Evolutionary conservation across 2,888 invertebrate species (phyloP).

Genomic region (Drosophila tanythrix): DNA sequence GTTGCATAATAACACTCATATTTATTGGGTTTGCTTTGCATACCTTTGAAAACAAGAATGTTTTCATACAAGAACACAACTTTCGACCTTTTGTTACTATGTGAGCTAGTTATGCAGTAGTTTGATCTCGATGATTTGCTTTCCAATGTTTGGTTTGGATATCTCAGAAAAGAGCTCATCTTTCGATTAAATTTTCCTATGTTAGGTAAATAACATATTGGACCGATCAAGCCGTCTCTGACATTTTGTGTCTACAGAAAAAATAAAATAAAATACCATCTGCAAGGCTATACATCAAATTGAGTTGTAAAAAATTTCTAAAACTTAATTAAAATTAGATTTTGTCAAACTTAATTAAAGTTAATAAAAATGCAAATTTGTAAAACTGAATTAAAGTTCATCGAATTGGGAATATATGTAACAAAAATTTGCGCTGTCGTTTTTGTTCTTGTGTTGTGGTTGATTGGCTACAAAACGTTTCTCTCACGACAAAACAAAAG

Average conservation of each 20-base stretch:
- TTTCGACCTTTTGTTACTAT: too few relatives aligned
- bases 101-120: background rate
- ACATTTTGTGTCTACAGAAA: too few relatives aligned
- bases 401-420: background rate
- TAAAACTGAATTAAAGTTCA: background rate
- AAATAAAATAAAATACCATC: background rate
- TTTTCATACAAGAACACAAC: too few relatives aligned
- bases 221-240: background rate
- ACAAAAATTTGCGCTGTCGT: background rate
- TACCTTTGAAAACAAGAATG: too few relatives aligned
- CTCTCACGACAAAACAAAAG: background rate
- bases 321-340: background rate
- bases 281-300: background rate
- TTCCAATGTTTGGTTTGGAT: background rate
- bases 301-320: background rate
- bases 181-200: rapidly evolving
- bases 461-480: background rate
- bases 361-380: background rate
- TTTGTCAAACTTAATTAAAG: background rate
- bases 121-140: background rate
- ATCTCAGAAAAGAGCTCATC: background rate
- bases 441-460: background rate
- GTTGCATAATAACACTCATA: too few relatives aligned
- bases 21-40: too few relatives aligned
- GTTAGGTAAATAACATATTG: background rate